Percentiles rank a stretch among this genome's conserved stretches.
Conservation (phyloP, 2,113 vertebrate species). For the Formicarius rufipectus region DNA sequence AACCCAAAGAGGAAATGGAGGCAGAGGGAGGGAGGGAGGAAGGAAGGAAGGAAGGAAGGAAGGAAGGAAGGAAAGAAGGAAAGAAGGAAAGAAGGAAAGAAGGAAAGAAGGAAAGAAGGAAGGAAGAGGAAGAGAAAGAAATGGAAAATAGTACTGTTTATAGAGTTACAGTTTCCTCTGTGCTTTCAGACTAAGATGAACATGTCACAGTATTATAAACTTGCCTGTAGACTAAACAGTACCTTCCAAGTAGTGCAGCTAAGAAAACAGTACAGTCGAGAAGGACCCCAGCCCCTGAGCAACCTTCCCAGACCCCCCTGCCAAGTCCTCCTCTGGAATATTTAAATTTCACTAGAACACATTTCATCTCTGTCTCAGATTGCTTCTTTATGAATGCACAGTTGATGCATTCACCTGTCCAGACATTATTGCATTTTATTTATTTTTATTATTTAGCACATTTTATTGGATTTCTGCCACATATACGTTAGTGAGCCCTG, state of each 20-base stretch:
- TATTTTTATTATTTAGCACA: too few relatives aligned
- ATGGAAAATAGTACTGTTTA: conserved; percentile 1
- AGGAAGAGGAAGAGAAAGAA: not conserved
- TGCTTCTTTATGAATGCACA: not conserved
- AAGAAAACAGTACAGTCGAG: not conserved
- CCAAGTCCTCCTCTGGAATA: not conserved
- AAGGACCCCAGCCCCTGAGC: not conserved
- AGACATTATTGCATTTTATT: too few relatives aligned
- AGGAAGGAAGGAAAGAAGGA: too few relatives aligned
- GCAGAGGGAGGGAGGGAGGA: not conserved
- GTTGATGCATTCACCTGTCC: not conserved
- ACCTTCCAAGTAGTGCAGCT: not conserved
- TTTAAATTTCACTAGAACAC: not conserved
- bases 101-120: too few relatives aligned
- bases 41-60: too few relatives aligned
- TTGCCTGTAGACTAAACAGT: not conserved
- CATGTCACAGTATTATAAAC: not conserved
- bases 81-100: too few relatives aligned
- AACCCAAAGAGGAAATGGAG: conserved; percentile 47
- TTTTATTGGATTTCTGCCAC: not conserved
- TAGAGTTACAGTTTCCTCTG: not conserved
- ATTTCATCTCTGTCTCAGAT: not conserved
- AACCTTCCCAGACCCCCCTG: not conserved
- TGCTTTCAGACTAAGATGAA: conserved; percentile 9
- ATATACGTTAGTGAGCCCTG: not conserved